A percentile compares a stretch with the other conserved stretches of the same genome.
These are phyloP conservation scores for Berghia stephanieae DNA, from an alignment of 1,140 invertebrate genomes.

Conservation along the genomic window DNA sequence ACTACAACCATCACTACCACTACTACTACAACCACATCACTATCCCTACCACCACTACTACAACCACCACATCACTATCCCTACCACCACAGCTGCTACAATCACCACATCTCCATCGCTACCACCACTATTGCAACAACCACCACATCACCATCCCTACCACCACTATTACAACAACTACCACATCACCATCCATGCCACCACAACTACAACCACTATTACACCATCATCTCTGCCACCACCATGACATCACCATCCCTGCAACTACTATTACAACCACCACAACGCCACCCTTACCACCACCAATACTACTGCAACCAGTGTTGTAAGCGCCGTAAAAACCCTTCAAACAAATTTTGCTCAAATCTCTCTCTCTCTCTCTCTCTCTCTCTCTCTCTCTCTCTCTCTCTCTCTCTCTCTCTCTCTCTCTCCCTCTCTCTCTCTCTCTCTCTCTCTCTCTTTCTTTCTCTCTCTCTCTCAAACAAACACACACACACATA, in stretches of 20 bases:
- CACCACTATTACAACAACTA: too few species aligned
- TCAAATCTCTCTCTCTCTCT: background rate
- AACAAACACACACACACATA: background rate
- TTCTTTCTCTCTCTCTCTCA: conserved; percentile 6
- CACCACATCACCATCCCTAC: too few species aligned
- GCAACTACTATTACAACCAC: background rate
- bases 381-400: conserved; percentile 9
- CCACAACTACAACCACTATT: too few species aligned
- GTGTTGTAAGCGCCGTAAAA: background rate
- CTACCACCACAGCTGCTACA: too few species aligned
- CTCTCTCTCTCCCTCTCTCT: background rate
- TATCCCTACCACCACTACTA: too few species aligned
- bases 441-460: conserved; percentile 8
- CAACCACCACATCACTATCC: too few species aligned
- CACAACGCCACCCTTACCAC: background rate
- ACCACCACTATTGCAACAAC: too few species aligned
- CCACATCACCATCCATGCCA: too few species aligned
- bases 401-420: conserved; percentile 3
- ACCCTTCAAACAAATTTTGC: background rate
- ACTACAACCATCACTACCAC: too few species aligned
- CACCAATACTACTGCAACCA: background rate
- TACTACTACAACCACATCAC: too few species aligned
- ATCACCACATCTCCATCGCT: too few species aligned
- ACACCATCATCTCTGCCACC: too few species aligned
- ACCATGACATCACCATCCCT: background rate